Evolutionary conservation across 2,888 invertebrate genomes (phyloP).

Genomic region (Erannis defoliaria): DNA sequence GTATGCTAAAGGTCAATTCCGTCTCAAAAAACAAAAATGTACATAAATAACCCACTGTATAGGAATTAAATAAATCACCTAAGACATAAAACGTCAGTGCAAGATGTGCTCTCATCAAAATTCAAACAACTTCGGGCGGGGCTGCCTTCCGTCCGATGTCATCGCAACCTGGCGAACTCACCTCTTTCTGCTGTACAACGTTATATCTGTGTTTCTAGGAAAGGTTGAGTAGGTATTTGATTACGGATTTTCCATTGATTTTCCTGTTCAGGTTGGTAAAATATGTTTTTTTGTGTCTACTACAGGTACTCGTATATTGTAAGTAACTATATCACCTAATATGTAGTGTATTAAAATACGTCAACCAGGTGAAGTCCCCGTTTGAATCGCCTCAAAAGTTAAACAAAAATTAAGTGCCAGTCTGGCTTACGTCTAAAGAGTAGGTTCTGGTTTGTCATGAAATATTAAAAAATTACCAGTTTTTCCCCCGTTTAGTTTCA

Average conservation of each 20-base stretch:
- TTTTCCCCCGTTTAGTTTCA: too few species aligned
- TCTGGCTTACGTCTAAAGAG: too few species aligned
- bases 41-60: constrained; percentile 48
- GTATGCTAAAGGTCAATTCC: constrained; percentile 11
- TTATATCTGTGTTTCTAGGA: constrained; percentile 21
- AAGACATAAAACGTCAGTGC: constrained; percentile 58
- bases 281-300: too few species aligned
- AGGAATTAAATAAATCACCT: constrained; percentile 69
- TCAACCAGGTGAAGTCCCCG: too few species aligned
- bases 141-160: constrained; percentile 40
- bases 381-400: too few species aligned
- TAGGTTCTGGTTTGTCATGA: too few species aligned
- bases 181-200: constrained; percentile 27
- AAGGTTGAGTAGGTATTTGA: not conserved
- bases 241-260: constrained; percentile 1
- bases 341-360: not conserved
- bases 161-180: constrained; percentile 38
- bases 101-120: constrained; percentile 66
- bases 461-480: too few species aligned
- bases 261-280: constrained; percentile 1
- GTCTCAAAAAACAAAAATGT: constrained; percentile 22
- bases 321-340: too few species aligned
- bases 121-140: constrained; percentile 60
- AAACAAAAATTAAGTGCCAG: too few species aligned
- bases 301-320: too few species aligned